Base-by-base conservation (phyloP, 2,797 vertebrate species). In the Acropternis orthonyx region DNA sequence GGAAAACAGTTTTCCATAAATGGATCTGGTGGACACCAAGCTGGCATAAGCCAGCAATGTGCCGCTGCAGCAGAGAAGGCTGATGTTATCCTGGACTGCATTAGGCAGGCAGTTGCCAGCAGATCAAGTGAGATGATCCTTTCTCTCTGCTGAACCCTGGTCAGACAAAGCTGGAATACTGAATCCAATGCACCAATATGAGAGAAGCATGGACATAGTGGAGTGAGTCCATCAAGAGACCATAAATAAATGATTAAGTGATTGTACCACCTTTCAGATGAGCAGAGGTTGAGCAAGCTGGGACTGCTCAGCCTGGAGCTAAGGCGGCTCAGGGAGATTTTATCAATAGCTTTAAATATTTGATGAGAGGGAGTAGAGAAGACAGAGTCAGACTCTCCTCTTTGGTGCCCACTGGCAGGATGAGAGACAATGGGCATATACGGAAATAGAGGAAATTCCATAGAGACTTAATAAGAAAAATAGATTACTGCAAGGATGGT, bases 181-280 rank as follows among this genome's bases (percentile, higher is more conserved):
- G 56, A 76, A 19, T 39, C 28, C 58, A 37, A 36, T 13, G 52
- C 28, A 30, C 12, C 71, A 56, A 10, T 10, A 49, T 0, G 1
- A 55, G 26, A 85, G 39, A 55, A 21, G 16, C 20, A 52, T 6
- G 9, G 37, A n/a, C 5, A 12, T 10, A 36, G 4, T 24, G 30
- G 22, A 88, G 8, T 0, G 0, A 77, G 24, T 16, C 32, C 34
- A 65, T 4, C 0, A 6, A 72, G 85, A 12, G 9, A 12, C 30
- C 39, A 83, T 21, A 72, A 51, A 41, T 52, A 79, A 51, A 63
- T 20, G 7, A 28, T 22, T 10, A 41, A 65, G 9, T n/a, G 44
- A n/a, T 6, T 34, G 22, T 7, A 62, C 4, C 15, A 36, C 14
- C 18, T 34, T 84, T 26, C 36, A 65, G 23, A 43, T 19, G 11